These are phyloP conservation scores for Zingel zingel DNA, from an alignment of 2,113 vertebrate genomes.

Conservation along the genomic window DNA sequence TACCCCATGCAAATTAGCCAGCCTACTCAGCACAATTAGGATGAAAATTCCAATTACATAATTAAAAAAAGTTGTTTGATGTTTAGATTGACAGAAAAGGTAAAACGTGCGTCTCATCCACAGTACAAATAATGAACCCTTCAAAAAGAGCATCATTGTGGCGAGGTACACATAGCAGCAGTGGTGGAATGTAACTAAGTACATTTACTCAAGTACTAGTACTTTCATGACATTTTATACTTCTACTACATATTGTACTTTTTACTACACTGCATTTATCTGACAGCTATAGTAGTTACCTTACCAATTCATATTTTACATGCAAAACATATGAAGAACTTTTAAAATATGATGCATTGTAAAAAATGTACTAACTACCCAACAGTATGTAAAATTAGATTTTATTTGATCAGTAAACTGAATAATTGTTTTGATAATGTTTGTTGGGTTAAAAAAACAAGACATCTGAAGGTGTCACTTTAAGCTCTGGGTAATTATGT, in stretches of 20 bases:
- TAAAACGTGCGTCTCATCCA: slow-evolving; percentile 65
- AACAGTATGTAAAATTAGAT: neutral
- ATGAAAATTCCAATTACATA: slow-evolving; percentile 86
- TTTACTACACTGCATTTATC: neutral
- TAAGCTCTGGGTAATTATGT: neutral
- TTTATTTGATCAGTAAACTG: neutral
- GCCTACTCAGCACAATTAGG: slow-evolving; percentile 85
- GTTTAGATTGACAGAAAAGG: slow-evolving; percentile 75
- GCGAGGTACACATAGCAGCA: slow-evolving; percentile 8
- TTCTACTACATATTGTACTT: neutral
- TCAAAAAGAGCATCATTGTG: slow-evolving; percentile 42
- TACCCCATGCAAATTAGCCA: slow-evolving; percentile 86
- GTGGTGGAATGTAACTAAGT: neutral
- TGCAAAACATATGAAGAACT: neutral
- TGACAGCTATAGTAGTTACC: neutral
- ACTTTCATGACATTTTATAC: neutral
- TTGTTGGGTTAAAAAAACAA: neutral
- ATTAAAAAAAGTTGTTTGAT: slow-evolving; percentile 87
- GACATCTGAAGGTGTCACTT: neutral
- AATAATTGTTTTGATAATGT: neutral
- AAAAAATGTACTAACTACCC: neutral
- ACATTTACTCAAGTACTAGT: neutral
- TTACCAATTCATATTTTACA: neutral
- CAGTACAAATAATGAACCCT: slow-evolving; percentile 73
- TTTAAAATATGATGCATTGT: neutral